Evolutionary conservation across 2,797 vertebrate genomes (phyloP).

Genomic region (Streptopelia turtur): DNA sequence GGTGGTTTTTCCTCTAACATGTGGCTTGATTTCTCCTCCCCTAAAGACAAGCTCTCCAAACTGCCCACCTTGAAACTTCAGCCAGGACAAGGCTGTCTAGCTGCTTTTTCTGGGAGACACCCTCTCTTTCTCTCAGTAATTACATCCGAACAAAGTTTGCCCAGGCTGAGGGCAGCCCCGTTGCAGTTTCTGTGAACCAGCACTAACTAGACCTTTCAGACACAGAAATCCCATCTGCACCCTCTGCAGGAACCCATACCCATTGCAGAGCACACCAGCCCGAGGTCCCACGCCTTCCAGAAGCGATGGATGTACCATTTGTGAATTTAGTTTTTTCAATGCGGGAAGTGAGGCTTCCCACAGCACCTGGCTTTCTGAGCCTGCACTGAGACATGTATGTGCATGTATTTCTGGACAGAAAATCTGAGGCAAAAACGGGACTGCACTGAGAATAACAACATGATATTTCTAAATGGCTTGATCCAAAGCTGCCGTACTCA

Average conservation of each 20-base stretch:
- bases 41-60: not conserved
- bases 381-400: not conserved
- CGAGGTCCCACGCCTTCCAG: not conserved
- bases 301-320: not conserved
- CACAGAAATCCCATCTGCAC: not conserved
- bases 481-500: not conserved
- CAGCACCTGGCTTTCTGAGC: not conserved
- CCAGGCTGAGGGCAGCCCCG: not conserved
- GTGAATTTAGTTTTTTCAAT: not conserved
- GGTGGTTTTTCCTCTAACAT: not conserved
- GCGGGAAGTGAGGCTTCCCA: not conserved
- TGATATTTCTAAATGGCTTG: not conserved
- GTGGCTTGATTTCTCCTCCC: not conserved
- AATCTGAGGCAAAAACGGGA: not conserved
- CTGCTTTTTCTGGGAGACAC: not conserved
- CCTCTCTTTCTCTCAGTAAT: not conserved
- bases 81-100: not conserved
- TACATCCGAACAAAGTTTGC: not conserved
- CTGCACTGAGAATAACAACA: not conserved
- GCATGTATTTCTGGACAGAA: not conserved
- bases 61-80: not conserved
- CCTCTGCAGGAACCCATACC: not conserved
- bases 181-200: not conserved
- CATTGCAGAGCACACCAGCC: rapidly evolving
- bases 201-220: not conserved